A percentile compares a stretch with the other conserved stretches of the same genome.
phyloP scores from a whole-genome alignment of 2,797 vertebrate genomes.

The Chelon auratus region DNA sequence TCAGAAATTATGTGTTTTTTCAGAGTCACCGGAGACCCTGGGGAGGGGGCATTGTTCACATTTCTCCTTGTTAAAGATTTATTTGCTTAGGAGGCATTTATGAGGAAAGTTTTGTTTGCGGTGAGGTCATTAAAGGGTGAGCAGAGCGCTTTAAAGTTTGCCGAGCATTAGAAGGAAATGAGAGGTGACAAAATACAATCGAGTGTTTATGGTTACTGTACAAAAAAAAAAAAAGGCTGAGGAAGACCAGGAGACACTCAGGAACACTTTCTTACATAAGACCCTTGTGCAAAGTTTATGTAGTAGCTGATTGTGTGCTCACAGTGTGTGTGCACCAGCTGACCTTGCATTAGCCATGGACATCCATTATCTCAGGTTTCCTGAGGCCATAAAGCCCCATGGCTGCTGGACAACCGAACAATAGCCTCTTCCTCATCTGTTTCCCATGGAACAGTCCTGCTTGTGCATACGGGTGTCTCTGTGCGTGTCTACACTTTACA shows the following conservation, averaged over 20 bases:
- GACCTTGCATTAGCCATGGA: constrained; percentile 74
- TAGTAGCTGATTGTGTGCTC: constrained; percentile 50
- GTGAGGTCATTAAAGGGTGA: constrained; percentile 42
- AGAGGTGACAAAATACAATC: constrained; percentile 45
- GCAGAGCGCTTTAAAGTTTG: constrained; percentile 39
- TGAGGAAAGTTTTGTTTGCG: constrained; percentile 28
- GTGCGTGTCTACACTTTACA: constrained; percentile 54
- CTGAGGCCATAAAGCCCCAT: constrained; percentile 73
- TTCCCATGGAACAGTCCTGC: constrained; percentile 73
- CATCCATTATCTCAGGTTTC: constrained; percentile 82
- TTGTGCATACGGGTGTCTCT: constrained; percentile 42
- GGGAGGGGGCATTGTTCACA: not conserved
- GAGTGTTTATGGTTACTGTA: constrained; percentile 29
- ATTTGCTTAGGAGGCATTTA: constrained; percentile 35
- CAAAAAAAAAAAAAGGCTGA: constrained; percentile 45
- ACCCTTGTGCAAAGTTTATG: constrained; percentile 31
- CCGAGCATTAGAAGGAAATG: constrained; percentile 55
- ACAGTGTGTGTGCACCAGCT: constrained; percentile 55
- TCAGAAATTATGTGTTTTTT: not conserved
- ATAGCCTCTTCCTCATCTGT: constrained; percentile 80
- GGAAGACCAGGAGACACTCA: constrained; percentile 63
- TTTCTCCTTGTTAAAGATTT: constrained; percentile 6
- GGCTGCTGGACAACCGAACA: constrained; percentile 79
- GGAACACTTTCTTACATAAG: constrained; percentile 74
- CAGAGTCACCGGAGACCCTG: not conserved